Conservation (phyloP, 2,888 invertebrate species). For the Aphidius colemani region DNA sequence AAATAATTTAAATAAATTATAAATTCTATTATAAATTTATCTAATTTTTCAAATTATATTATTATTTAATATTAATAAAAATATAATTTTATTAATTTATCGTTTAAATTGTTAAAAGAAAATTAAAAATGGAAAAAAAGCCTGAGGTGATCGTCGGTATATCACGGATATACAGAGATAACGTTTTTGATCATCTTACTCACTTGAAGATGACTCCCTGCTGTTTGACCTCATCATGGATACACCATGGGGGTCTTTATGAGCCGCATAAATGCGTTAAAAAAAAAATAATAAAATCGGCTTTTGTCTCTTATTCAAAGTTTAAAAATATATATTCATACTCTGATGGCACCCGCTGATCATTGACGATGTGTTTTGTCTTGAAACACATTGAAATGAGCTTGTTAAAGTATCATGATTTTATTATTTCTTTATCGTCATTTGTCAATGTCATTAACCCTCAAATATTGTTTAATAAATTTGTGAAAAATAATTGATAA, state of each 20-base stretch:
- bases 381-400: constrained; percentile 14
- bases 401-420: too few relatives aligned
- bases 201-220: constrained; percentile 48
- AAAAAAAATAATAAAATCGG: constrained; percentile 47
- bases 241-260: constrained; percentile 57
- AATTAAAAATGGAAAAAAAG: constrained; percentile 14
- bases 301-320: constrained; percentile 47
- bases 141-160: constrained; percentile 32
- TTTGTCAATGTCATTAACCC: constrained; percentile 13
- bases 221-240: constrained; percentile 58
- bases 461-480: too few relatives aligned
- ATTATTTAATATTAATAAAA: too few relatives aligned
- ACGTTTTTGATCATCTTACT: constrained; percentile 52
- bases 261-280: constrained; percentile 40
- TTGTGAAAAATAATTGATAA: too few relatives aligned
- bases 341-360: background rate
- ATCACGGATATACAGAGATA: constrained; percentile 48
- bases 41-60: too few relatives aligned
- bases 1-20: background rate
- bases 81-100: too few relatives aligned
- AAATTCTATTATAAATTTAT: too few relatives aligned
- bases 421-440: constrained; percentile 3
- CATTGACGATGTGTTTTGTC: background rate
- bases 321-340: background rate
- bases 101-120: too few relatives aligned